Base-by-base conservation (phyloP, 2,113 vertebrate species). In the Aleadryas rufinucha region DNA sequence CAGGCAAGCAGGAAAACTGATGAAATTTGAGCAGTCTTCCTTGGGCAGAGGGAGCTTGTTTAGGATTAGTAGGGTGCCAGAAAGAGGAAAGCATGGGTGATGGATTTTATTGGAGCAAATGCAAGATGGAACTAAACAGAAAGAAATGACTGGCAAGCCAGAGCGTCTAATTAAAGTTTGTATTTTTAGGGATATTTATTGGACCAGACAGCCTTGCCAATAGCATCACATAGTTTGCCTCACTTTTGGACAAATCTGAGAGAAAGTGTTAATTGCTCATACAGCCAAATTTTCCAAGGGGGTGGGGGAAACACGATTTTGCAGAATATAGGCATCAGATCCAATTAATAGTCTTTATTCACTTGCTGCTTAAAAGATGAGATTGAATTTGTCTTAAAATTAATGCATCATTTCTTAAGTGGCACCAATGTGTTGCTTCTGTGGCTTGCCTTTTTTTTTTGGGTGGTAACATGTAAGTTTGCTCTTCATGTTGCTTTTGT, bases 401-500 rank as follows among this genome's bases (percentile, higher is more conserved):
- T 76, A 76, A 57, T 16, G 14, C 50, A 56, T 15, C 52, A 22
- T 85, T 82, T 74, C 33, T 59, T 56, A 82, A 60, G 64, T 65
- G 57, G n/a, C 61, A 75, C 33, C 24, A 76, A 16, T 27, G n/a
- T 75, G 16, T 30, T 60, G 0, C 41, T 91, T 52, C 44, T 10
- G 2, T 59, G 33, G 22, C 6, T 84, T 71, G 37, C 19, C 22
- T 68, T 87, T 50, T 8, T n/a, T 54, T 64, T 61, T 45, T 10
- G 0, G 2, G 14, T 16, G 7, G 2, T 39, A 66, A 84, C 20
- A 69, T 9, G 0, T 5, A 80, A 47, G 20, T 84, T 77, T 84
- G 30, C 13, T 78, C 84, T 90, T 64, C 61, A 35, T 2, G 2
- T n/a, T 35, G 47, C 11, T 94, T 86, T 81, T 89, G 21, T 76